Evolutionary conservation across 2,797 vertebrate species (phyloP).

Genomic region (Acanthis flammea): DNA sequence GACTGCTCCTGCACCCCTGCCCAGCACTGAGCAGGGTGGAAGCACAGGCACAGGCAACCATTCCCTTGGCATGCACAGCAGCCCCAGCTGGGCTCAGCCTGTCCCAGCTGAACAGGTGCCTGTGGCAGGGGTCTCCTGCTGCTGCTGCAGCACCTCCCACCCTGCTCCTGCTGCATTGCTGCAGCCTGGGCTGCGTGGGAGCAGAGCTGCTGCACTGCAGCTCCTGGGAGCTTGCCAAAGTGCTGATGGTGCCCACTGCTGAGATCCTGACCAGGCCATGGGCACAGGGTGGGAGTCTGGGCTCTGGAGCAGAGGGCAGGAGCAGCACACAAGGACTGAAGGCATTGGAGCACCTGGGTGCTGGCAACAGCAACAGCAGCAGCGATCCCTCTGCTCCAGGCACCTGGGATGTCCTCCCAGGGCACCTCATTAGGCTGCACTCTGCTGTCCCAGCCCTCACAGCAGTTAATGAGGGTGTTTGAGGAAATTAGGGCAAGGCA

Average conservation of each 20-base stretch:
- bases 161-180: background rate
- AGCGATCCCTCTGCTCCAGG: background rate
- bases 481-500: background rate
- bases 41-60: background rate
- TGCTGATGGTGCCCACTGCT: background rate
- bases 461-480: background rate
- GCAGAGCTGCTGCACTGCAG: slow-evolving; percentile 28
- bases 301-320: background rate
- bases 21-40: background rate
- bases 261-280: background rate
- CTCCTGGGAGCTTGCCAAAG: slow-evolving; percentile 13
- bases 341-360: accelerated
- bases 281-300: accelerated
- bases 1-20: background rate
- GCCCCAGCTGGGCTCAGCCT: background rate
- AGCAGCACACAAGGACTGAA: accelerated
- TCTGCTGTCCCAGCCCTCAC: background rate
- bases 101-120: background rate
- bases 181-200: slow-evolving; percentile 10
- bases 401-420: background rate
- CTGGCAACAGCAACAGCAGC: background rate
- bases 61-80: accelerated
- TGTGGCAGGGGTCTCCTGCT: background rate
- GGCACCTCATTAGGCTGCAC: background rate
- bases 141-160: background rate